phyloP scores from a whole-genome alignment of 1,140 invertebrate genomes.

The Yoshiicerus persimilis region DNA sequence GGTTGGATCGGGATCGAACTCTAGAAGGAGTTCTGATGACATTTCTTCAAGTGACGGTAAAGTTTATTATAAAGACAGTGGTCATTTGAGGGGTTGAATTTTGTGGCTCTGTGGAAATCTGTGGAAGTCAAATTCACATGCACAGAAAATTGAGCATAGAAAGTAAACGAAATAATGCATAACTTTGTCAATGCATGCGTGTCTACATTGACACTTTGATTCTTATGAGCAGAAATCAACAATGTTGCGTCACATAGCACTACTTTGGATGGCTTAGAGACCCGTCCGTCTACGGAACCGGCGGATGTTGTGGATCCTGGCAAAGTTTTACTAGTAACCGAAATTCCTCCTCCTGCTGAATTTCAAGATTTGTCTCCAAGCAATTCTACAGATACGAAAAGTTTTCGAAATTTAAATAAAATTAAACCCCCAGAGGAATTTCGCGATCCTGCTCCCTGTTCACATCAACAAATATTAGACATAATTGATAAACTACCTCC shows the following conservation, averaged over 20 bases:
- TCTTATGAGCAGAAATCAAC: not conserved
- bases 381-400: not conserved
- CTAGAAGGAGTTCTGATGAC: slow-evolving; percentile 25
- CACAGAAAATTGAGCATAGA: no score
- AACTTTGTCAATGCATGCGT: no score
- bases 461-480: not conserved
- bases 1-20: slow-evolving; percentile 23
- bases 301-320: slow-evolving; percentile 21
- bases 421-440: slow-evolving; percentile 34
- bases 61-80: no score
- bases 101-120: no score
- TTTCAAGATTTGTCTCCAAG: slow-evolving; percentile 36
- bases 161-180: no score
- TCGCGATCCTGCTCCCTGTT: slow-evolving; percentile 16
- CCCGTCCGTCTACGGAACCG: not conserved
- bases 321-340: slow-evolving; percentile 11
- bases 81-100: no score
- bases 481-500: not conserved
- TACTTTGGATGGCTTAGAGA: not conserved
- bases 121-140: no score
- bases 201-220: not conserved
- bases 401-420: not conserved
- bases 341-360: slow-evolving; percentile 28
- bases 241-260: not conserved
- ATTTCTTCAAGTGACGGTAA: slow-evolving; percentile 32